Base-by-base conservation (phyloP, 1,140 invertebrate genomes). In the Potamilus streckersoni region DNA sequence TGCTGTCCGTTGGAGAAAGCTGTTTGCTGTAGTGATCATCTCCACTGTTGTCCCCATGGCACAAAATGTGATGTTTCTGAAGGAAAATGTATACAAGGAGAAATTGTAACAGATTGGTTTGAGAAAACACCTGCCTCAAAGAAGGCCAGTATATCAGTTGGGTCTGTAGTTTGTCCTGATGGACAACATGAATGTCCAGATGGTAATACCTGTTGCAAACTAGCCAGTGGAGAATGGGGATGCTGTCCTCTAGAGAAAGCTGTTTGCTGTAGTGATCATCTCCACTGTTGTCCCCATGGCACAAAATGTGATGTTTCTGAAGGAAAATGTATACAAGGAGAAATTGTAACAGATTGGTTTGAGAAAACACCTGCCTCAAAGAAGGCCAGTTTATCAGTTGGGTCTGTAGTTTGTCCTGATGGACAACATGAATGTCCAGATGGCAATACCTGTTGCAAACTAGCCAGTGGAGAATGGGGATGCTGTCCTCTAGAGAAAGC, bases 211-310 rank as follows among this genome's bases (percentile, higher is more conserved):
- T 90, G 89, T 73, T 90, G 89, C 79, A 77, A 83, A 64, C 31
- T 88, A n/a, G 69, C 38, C 5, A 62, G 66, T 63, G 87, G 81
- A 16, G 57, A 80, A 14, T 90, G 74, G 60, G 88, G 88, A 38
- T 90, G 89, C 67, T 91, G 90, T 79, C 89, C 90, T 16, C 80
- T 84, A 23, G 69, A 78, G 23, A 73, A 86, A 27, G 86, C 83
- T 79, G n/a, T 80, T 1, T 84, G 82, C 65, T 83, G 82, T 69
- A 20, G n/a, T 67, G 84, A 87, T 78, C 60, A 79, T 16, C 13
- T 13, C 62, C 85, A 87, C 61, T 87, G 85, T 74, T 87, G 85
- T 78, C 84, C 84, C 20, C 57, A 79, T 38, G 80, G 78, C 5
- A 78, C 75, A 17, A 79, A 64, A 23, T 87, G 85, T 78, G 79